phyloP scores from a whole-genome alignment of 1,140 invertebrate genomes.

The Thaumatotibia leucotreta region DNA sequence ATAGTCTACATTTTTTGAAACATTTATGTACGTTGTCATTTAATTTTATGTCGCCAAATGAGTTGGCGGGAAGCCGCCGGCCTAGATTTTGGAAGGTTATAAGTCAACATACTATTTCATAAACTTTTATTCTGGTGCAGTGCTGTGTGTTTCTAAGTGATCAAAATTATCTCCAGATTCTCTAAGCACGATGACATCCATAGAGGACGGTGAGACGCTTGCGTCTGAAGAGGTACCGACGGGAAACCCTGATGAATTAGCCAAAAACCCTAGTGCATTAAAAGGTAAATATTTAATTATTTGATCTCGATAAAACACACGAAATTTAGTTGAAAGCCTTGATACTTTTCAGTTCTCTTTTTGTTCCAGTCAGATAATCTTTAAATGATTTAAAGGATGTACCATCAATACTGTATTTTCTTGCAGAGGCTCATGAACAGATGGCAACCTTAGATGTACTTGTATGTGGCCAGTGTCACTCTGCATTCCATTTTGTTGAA shows the following conservation, averaged over 20 bases:
- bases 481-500: conserved; percentile 87
- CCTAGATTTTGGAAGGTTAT: conserved; percentile 41
- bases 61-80: conserved; percentile 42
- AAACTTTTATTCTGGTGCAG: background rate
- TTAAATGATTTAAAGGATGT: background rate
- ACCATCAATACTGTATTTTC: conserved; percentile 19
- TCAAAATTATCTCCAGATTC: background rate
- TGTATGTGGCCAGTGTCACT: conserved; percentile 88
- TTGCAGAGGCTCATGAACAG: conserved; percentile 84
- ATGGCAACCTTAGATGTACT: conserved; percentile 85
- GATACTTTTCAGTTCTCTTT: too few species aligned
- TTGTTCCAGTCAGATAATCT: too few species aligned
- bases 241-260: conserved; percentile 80
- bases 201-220: conserved; percentile 59
- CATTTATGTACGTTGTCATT: background rate
- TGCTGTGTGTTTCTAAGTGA: background rate
- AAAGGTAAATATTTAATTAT: conserved; percentile 77
- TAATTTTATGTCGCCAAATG: conserved; percentile 18
- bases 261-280: conserved; percentile 80
- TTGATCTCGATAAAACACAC: background rate
- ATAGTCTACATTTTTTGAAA: background rate
- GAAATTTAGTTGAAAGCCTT: too few species aligned
- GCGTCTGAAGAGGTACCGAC: conserved; percentile 53
- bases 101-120: background rate
- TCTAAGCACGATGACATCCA: conserved; percentile 47